Conservation (phyloP, 2,113 vertebrate species). For the Gorilla gorilla region DNA sequence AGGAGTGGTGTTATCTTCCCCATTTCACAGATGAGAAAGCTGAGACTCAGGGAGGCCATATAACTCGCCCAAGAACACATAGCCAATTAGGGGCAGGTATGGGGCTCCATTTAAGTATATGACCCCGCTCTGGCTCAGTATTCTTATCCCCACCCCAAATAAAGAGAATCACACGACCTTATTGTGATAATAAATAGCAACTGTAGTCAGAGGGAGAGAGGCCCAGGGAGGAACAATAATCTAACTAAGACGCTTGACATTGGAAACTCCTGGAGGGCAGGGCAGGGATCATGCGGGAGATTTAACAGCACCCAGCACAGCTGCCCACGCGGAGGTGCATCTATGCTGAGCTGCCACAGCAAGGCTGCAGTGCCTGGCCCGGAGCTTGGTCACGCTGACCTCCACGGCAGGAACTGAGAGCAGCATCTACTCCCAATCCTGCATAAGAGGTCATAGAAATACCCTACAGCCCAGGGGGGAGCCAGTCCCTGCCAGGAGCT, state of each 20-base stretch:
- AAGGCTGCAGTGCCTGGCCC: too few species aligned
- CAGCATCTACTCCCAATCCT: neutral
- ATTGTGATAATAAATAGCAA: neutral
- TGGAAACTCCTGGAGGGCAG: neutral
- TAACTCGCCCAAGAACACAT: neutral
- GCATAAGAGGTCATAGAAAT: neutral
- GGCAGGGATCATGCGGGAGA: neutral
- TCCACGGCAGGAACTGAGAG: neutral
- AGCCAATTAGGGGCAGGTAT: neutral
- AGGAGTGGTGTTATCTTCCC: neutral
- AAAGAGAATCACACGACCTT: neutral
- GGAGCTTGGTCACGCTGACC: neutral
- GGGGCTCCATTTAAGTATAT: neutral
- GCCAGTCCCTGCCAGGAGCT: neutral
- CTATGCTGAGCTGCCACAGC: neutral
- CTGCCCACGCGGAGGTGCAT: rapidly evolving
- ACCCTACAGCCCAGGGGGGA: too few species aligned
- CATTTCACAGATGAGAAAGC: neutral
- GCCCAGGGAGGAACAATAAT: neutral
- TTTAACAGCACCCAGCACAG: neutral
- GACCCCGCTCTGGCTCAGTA: neutral
- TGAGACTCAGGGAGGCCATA: neutral
- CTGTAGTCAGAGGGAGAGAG: neutral
- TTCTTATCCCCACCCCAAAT: neutral
- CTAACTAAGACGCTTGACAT: neutral